Evolutionary conservation across 2,113 vertebrate species (phyloP), one percentile per base, ranked within the genome.

Genomic region (Vidua macroura): DNA sequence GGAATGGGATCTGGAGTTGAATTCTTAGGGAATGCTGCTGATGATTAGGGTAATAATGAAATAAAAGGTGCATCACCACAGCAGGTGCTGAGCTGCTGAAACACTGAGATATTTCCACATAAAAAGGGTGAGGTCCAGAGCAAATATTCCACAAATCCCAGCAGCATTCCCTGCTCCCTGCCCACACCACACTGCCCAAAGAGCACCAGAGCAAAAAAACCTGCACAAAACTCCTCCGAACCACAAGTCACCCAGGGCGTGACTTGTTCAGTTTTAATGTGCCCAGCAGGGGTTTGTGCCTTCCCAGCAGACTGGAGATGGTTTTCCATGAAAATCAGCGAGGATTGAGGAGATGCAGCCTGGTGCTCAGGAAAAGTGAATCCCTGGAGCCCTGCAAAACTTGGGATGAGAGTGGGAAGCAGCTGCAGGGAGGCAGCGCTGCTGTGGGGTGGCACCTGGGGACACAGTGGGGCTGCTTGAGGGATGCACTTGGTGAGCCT

Each of bases 181-280:
- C 31, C 53, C 56, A 43, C n/a, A 1, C 24, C 1, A 3, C 59
- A 6, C 46, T 25, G 60, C 20, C 25, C 39, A 56, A 43, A 74
- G 33, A 20, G 4, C 12, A 53, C 11, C 5, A 23, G 43, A 27
- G 6, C 2, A 6, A 8, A 2, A 6, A 39, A 22, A 11, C 5
- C 12, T 12, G 9, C 4, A 14, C 12, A 27, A 43, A 49, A 19
- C 27, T 59, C 15, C 37, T 46, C 39, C 12, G 22, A 60, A 43
- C 15, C 20, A n/a, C n/a, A n/a, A n/a, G n/a, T n/a, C n/a, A n/a
- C n/a, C 6, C 4, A 7, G 28, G 44, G 4, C 0, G 28, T 23
- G 18, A 4, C 9, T 53, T 3, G 13, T 10, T 83, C 5, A 7
- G 3, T 83, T 66, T 73, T 55, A 19, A 20, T 31, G 11, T 56